Percentiles rank a stretch among this genome's conserved stretches.
Evolutionary conservation across 2,888 invertebrate species (phyloP).

Genomic region (Sisyra terminalis): DNA sequence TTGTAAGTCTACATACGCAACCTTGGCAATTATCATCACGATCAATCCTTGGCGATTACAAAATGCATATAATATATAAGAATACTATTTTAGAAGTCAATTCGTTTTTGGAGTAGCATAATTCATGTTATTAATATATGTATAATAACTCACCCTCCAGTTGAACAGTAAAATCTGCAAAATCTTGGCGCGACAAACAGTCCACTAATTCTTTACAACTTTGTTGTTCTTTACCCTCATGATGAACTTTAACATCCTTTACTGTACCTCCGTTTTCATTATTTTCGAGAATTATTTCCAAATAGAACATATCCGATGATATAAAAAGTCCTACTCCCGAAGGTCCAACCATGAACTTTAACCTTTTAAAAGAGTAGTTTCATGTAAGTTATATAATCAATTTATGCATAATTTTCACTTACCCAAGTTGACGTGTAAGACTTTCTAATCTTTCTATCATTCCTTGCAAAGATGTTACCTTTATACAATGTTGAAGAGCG

Average conservation of each 20-base stretch:
- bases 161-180: constrained; percentile 82
- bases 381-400: no score
- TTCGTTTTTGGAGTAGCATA: no score
- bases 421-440: constrained; percentile 78
- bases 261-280: constrained; percentile 47
- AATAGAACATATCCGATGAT: constrained; percentile 91
- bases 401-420: constrained; percentile 16
- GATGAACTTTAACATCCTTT: constrained; percentile 81
- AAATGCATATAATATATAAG: not conserved
- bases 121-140: no score
- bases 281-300: constrained; percentile 76
- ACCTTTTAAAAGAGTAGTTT: constrained; percentile 28
- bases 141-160: no score
- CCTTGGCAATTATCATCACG: not conserved
- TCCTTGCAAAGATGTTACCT: constrained; percentile 79
- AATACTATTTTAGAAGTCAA: no score
- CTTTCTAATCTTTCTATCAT: constrained; percentile 85
- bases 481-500: constrained; percentile 83
- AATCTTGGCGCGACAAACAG: constrained; percentile 71
- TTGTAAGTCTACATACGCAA: no score
- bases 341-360: constrained; percentile 75
- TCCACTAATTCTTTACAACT: constrained; percentile 79
- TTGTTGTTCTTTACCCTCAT: constrained; percentile 76
- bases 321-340: constrained; percentile 73
- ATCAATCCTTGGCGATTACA: not conserved